Conservation (phyloP, 2,797 vertebrate genomes). For the Corythornis leucogaster region DNA sequence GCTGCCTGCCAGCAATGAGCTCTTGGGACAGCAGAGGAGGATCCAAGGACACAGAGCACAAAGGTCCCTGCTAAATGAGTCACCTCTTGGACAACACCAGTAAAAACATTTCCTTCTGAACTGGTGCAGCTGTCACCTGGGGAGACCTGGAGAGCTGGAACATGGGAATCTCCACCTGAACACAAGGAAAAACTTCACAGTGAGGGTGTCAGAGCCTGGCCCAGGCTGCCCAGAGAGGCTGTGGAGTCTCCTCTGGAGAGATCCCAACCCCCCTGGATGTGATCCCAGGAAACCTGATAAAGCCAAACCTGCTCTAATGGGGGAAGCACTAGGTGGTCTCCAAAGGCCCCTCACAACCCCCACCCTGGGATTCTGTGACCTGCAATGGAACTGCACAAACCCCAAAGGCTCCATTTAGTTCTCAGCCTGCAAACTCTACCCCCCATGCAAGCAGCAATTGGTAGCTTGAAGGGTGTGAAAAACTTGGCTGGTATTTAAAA, state of each 20-base stretch:
- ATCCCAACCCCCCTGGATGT: neutral
- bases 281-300: neutral
- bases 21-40: accelerated
- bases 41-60: neutral
- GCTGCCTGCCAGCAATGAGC: neutral
- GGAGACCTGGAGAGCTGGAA: neutral
- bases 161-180: too few relatives aligned
- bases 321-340: neutral
- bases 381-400: neutral
- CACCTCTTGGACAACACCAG: accelerated
- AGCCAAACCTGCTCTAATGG: neutral
- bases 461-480: neutral
- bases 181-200: too few relatives aligned
- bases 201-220: too few relatives aligned
- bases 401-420: neutral
- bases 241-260: too few relatives aligned
- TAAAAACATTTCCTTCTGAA: neutral
- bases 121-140: neutral
- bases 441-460: neutral
- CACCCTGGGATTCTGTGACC: neutral
- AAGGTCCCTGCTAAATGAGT: neutral
- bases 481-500: neutral
- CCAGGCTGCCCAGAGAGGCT: too few relatives aligned
- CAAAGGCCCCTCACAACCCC: neutral
- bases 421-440: neutral